Conservation (phyloP, 1,140 invertebrate genomes). For the Ptiloglossa arizonensis region DNA sequence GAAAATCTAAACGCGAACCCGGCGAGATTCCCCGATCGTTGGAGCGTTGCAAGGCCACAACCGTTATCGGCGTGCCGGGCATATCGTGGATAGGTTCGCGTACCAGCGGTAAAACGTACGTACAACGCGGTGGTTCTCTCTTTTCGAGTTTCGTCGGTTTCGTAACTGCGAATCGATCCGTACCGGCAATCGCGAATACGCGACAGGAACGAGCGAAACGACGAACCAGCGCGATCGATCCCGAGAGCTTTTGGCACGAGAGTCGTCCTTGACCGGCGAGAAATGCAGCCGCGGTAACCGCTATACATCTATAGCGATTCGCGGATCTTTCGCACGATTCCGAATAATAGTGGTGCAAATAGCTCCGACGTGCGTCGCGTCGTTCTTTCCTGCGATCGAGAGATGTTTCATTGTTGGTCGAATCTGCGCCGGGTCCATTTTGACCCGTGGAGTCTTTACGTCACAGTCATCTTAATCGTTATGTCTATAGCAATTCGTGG, state of each 20-base stretch:
- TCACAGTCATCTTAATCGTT: too few relatives aligned
- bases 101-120: too few relatives aligned
- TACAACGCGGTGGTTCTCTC: too few relatives aligned
- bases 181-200: neutral
- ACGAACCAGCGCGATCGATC: neutral
- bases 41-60: slow-evolving; percentile 19
- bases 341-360: too few relatives aligned
- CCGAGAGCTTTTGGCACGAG: slow-evolving; percentile 27
- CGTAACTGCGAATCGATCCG: slow-evolving; percentile 12
- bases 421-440: too few relatives aligned
- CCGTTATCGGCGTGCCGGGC: neutral
- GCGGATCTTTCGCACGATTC: too few relatives aligned
- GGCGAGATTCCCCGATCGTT: slow-evolving; percentile 53
- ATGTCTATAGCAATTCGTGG: neutral
- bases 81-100: neutral
- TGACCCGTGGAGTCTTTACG: too few relatives aligned
- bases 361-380: too few relatives aligned
- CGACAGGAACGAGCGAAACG: neutral
- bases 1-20: slow-evolving; percentile 24
- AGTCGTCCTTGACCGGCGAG: slow-evolving; percentile 52
- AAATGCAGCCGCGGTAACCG: slow-evolving; percentile 26
- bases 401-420: too few relatives aligned
- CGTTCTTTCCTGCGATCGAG: too few relatives aligned
- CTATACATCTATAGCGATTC: too few relatives aligned
- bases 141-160: slow-evolving; percentile 50